Evolutionary conservation across 2,888 invertebrate species (phyloP), one percentile per base, ranked within the genome.

Genomic region (Hylaea fasciaria): DNA sequence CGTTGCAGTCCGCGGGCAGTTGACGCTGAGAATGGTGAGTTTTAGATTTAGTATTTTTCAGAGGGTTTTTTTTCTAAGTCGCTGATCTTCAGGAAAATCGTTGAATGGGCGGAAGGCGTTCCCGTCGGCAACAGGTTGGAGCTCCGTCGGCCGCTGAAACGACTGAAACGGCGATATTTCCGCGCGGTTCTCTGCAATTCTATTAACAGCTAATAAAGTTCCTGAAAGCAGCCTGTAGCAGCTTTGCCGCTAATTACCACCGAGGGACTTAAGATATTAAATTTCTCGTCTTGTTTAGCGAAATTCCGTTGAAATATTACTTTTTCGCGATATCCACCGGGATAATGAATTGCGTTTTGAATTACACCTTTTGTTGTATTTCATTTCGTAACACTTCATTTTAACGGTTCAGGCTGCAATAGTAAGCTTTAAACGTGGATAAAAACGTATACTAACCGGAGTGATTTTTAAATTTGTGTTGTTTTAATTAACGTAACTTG

Each of bases 51-150:
- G 41, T 16, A 48, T 52, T 64, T 70, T 75, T 61, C 72, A 76
- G 72, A 57, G 28, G 44, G 16, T 51, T 50, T 57, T 61, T 57
- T 66, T 60, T 70, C 55, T 46, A 47, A 59, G 54, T 64, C 61
- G 51, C 62, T 56, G 56, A 46, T 54, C 51, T 47, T 61, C 43
- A 57, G 68, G 72, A 71, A 76, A 70, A 73, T 71, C 68, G 66
- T 57, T 65, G 73, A 72, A 89, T 86, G 91, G 91, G 91, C 91
- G 91, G 87, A 90, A 91, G 91, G 91, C 91, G 91, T 85, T 85
- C 78, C 90, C 89, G 86, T 61, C 86, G 87, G 90, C 91, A 92
- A 91, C 91, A 91, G 91, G 91, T 91, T 87, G 90, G 62, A 55
- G 62, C 63, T 62, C 58, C 74, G 74, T 48, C 77, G 80, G 76